Evolutionary conservation across 2,888 invertebrate genomes (phyloP).

Genomic region (Embidobia sp.): DNA sequence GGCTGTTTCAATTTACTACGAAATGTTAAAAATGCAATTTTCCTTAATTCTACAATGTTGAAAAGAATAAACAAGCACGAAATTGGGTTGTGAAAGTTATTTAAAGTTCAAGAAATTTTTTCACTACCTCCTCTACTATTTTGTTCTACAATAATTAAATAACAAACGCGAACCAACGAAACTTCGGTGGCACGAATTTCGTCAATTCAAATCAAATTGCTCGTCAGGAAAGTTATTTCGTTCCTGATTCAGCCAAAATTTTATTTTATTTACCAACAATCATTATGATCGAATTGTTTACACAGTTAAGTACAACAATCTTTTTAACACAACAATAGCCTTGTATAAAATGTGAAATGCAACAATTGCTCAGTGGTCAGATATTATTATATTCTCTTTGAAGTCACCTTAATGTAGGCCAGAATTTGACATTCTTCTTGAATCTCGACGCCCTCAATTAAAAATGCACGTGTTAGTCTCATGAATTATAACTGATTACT

Average conservation of each 20-base stretch:
- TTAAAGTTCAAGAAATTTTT: too few species aligned
- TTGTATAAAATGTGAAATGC: slow-evolving; percentile 19
- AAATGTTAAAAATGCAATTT: slow-evolving; percentile 24
- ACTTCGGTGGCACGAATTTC: too few species aligned
- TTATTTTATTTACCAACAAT: too few species aligned
- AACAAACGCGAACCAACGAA: too few species aligned
- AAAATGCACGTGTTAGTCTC: slow-evolving; percentile 52
- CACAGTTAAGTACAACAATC: too few species aligned
- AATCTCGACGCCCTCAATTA: slow-evolving; percentile 54
- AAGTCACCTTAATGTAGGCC: slow-evolving; percentile 55
- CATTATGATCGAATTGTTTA: too few species aligned
- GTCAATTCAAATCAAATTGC: too few species aligned
- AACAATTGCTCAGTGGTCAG: slow-evolving; percentile 34
- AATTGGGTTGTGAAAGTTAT: too few species aligned
- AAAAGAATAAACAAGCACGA: background rate
- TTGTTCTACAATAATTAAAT: too few species aligned
- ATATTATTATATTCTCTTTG: slow-evolving; percentile 57
- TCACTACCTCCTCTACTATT: too few species aligned
- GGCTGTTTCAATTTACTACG: slow-evolving; percentile 14
- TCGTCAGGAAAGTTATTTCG: too few species aligned
- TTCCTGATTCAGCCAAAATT: too few species aligned
- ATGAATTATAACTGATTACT: slow-evolving; percentile 52
- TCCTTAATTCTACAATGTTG: slow-evolving; percentile 1
- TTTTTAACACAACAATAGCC: slow-evolving; percentile 14
- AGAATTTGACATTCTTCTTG: slow-evolving; percentile 62